Percentiles rank a stretch among this genome's conserved stretches.
Evolutionary conservation across 1,140 invertebrate species (phyloP).

Genomic region (Solenopsis invicta): DNA sequence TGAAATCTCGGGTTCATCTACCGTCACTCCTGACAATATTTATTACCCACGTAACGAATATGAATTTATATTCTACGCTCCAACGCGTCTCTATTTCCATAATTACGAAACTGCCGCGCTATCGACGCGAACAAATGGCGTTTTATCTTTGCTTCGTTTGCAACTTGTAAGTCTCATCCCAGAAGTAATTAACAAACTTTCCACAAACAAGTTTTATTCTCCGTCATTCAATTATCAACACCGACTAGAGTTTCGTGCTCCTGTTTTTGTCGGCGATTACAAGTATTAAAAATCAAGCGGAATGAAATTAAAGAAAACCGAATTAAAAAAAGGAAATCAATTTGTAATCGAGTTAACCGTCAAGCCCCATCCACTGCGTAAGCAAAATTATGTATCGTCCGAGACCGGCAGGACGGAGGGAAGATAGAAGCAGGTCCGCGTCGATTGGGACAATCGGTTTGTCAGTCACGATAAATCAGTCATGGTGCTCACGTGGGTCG

Average conservation of each 20-base stretch:
- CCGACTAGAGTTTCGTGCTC: background rate
- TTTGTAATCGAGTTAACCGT: background rate
- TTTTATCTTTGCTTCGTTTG: background rate
- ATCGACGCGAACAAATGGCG: background rate
- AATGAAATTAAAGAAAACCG: background rate
- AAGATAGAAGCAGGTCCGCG: background rate
- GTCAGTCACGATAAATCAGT: background rate
- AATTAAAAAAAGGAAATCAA: background rate
- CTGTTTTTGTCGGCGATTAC: background rate
- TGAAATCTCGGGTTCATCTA: slow-evolving; percentile 31
- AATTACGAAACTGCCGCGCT: background rate
- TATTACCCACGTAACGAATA: background rate
- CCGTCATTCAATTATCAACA: background rate
- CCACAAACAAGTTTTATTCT: background rate
- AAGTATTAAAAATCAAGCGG: no score
- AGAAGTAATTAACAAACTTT: background rate
- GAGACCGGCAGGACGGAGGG: background rate
- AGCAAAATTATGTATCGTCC: background rate
- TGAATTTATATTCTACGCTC: slow-evolving; percentile 33
- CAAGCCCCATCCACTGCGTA: background rate
- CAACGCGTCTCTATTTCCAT: slow-evolving; percentile 5
- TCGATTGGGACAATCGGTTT: slow-evolving; percentile 19
- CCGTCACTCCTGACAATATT: background rate
- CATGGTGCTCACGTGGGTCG: no score
- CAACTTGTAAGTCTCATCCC: background rate